Evolutionary conservation across 2,797 vertebrate genomes (phyloP), one percentile per base, ranked within the genome.

Genomic region (Mus minutoides): DNA sequence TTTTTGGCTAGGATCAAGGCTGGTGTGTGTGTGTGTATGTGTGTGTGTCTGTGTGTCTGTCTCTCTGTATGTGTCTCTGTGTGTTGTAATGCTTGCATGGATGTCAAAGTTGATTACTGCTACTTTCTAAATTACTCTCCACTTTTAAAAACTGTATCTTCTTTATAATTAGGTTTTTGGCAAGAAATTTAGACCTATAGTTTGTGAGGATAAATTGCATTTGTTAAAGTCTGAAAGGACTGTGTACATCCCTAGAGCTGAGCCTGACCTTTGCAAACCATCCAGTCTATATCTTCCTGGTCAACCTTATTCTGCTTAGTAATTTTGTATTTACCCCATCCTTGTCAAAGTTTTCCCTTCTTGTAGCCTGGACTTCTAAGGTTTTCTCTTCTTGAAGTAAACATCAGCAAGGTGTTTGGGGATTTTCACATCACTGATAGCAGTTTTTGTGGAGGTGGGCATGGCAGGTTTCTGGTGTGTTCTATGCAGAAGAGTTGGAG

Each of bases 51-150:
- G 37, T 78, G 29, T 80, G 54, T 26, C 4, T n/a, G 10, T 82
- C 13, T 2, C 6, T 21, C 34, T 37, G 4, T n/a, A 19, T n/a
- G 9, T 56, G 19, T 13, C 3, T 54, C 1, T 26, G 3, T 40
- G 2, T 60, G 54, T 40, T 19, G 67, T 16, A n/a, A 67, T 34
- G 34, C 40, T 46, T 64, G 6, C 26, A 31, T 64, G 17, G 26
- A 19, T 69, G 62, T 52, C 6, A 19, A 52, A 12, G 9, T 43
- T 9, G 62, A 16, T 71, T 49, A 26, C 13, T 52, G 34, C 40
- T 86, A 12, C 46, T 71, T 86, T 13, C 21, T 52, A 26, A 69
- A 69, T 71, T 69, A 3, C 64, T 37, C 22, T 52, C 2, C 3
- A 52, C 46, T 24, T 82, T 37, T 82, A 16, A 40, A 21, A 60